These are phyloP conservation scores for Alcedo quadribrachys DNA, from an alignment of 2,797 vertebrate species.

Conservation along the genomic window DNA sequence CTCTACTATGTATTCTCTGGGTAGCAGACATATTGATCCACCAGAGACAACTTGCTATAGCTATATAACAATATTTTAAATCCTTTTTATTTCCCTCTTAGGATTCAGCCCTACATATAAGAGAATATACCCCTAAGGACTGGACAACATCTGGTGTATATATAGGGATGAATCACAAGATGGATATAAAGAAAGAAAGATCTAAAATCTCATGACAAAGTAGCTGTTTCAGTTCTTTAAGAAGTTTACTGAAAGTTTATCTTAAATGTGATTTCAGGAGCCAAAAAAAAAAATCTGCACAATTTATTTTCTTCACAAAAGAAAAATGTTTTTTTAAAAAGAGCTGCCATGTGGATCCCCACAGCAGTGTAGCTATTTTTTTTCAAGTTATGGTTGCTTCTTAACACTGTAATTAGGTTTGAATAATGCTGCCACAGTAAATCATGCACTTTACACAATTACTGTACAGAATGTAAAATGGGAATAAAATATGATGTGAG, in stretches of 20 bases:
- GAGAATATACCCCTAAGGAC: constrained; percentile 54
- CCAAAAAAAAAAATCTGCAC: constrained; percentile 62
- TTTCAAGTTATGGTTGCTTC: constrained; percentile 78
- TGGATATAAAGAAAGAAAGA: constrained; percentile 61
- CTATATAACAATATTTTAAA: constrained; percentile 36
- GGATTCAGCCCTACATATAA: constrained; percentile 24
- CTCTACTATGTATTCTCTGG: neutral
- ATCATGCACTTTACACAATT: constrained; percentile 77
- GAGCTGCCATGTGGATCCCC: constrained; percentile 75
- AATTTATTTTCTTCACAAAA: constrained; percentile 76
- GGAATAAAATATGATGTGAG: constrained; percentile 71
- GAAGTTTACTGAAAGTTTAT: constrained; percentile 72
- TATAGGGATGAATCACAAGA: constrained; percentile 59
- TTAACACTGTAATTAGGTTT: constrained; percentile 84
- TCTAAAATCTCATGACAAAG: constrained; percentile 68
- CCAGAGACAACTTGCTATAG: constrained; percentile 3
- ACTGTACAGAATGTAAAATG: constrained; percentile 71
- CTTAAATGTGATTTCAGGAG: constrained; percentile 74
- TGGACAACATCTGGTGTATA: constrained; percentile 61
- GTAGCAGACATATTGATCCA: constrained; percentile 7
- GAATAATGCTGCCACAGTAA: constrained; percentile 79
- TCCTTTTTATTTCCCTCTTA: constrained; percentile 56
- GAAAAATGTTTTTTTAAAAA: constrained; percentile 41
- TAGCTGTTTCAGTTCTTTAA: constrained; percentile 67
- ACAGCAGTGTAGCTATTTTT: constrained; percentile 69